Base-by-base conservation (phyloP, 2,797 vertebrate genomes). In the Phaenicophaeus curvirostris region DNA sequence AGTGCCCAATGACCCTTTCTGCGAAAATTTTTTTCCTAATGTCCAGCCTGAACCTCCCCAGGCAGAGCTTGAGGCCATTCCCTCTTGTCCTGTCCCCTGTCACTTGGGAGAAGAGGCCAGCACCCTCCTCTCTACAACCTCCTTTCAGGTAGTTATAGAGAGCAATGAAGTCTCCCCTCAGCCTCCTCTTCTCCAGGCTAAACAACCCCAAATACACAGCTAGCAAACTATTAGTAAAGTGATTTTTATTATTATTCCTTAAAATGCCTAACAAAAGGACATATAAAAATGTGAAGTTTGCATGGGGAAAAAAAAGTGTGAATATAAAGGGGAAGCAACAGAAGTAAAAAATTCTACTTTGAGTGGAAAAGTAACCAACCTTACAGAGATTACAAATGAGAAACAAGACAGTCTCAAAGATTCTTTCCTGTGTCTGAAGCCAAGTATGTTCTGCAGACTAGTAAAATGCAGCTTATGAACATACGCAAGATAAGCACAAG, bases 271-370 rank as follows among this genome's bases (percentile, higher is more conserved):
- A 81, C 16, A 73, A 87, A 74, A 31, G 8, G 28, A 58, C 28
- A 53, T 1, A 37, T 3, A 53, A 76, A 72, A 73, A 73, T 25
- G 11, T 44, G 4, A 54, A 10, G 8, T 28, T 59, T 72, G 72
- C 11, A 11, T 10, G 46, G 4, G 41, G 3, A 25, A 41, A 66
- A 50, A 48, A 46, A 23, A 0, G 2, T 15, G 39, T 1, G 1
- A 67, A 42, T 76, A 48, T 41, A 63, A 83, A 62, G 25, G 72
- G 21, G 30, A 58, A 10, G 15, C 68, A 71, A n/a, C 3, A 42
- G 37, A 85, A 76, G 11, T 18, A 3, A 61, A 66, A 51, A 73
- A 50, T 7, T 50, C 35, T n/a, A 33, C 57, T 31, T 69, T 17
- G 30, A 81, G 28, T 42, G 30, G 13, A 19, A 71, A 75, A 80